Conservation (phyloP, 2,797 vertebrate genomes). For the Onychomys leucogaster region DNA sequence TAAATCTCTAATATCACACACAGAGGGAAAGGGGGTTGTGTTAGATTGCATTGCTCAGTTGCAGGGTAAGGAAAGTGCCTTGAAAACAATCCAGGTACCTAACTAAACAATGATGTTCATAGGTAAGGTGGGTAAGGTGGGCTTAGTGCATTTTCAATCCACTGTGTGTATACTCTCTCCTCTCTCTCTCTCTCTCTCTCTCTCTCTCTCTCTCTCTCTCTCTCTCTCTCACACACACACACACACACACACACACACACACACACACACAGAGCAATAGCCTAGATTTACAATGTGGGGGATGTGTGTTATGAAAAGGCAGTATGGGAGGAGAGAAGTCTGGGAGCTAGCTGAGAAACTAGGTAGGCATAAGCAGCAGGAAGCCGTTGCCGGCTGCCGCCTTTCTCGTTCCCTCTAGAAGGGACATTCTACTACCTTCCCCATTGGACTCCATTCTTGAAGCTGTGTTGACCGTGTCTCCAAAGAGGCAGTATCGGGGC, state of each 20-base stretch:
- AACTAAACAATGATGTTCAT: neutral
- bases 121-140: neutral
- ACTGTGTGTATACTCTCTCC: neutral
- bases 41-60: neutral
- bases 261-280: neutral
- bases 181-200: no score
- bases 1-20: neutral
- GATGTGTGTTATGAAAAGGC: neutral
- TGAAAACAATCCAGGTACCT: neutral
- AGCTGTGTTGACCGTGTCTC: constrained; percentile 96
- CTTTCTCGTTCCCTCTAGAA: neutral
- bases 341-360: neutral
- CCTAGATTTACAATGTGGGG: neutral
- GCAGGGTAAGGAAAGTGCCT: neutral
- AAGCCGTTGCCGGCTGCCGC: neutral
- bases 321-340: neutral
- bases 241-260: neutral
- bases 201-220: no score
- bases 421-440: constrained; percentile 88
- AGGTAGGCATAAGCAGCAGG: neutral
- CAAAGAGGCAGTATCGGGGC: constrained; percentile 96
- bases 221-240: neutral
- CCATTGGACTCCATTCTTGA: constrained; percentile 96
- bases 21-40: no score
- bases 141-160: neutral